Percentiles rank a stretch among this genome's conserved stretches.
These are phyloP conservation scores for Pseudochromis fuscus DNA, from an alignment of 2,797 vertebrate species.

Conservation along the genomic window DNA sequence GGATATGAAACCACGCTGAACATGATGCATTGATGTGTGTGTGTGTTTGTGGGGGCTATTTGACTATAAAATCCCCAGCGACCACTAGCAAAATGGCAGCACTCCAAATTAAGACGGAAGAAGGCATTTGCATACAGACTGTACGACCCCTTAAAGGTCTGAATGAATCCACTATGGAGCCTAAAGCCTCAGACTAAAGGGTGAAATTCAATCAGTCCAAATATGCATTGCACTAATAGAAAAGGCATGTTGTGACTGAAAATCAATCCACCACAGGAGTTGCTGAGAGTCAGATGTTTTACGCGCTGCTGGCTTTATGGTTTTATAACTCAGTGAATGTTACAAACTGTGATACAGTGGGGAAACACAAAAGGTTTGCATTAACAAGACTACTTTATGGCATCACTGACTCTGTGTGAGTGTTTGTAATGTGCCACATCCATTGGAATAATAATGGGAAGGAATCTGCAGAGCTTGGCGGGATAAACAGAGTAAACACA, in stretches of 20 bases:
- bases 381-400: neutral
- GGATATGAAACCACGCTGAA: conserved; percentile 3
- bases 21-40: conserved; percentile 1
- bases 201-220: conserved; percentile 65
- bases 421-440: conserved; percentile 5
- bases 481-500: conserved; percentile 15
- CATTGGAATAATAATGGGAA: neutral
- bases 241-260: conserved; percentile 72
- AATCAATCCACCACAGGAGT: conserved; percentile 78
- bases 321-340: conserved; percentile 61
- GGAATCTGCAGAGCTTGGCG: conserved; percentile 9
- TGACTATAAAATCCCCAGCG: conserved; percentile 35
- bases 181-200: conserved; percentile 52
- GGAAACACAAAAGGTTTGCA: conserved; percentile 20
- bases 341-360: conserved; percentile 39
- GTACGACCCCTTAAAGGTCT: conserved; percentile 29
- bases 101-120: conserved; percentile 5
- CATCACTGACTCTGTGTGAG: neutral
- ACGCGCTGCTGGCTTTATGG: conserved; percentile 61
- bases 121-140: conserved; percentile 46
- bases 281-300: conserved; percentile 70
- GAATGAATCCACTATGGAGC: conserved; percentile 18
- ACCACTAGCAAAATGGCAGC: conserved; percentile 20
- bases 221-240: conserved; percentile 67
- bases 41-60: conserved; percentile 4